Evolutionary conservation across 2,888 invertebrate genomes (phyloP), one percentile per base, ranked within the genome.

Genomic region (Mythimna impura): DNA sequence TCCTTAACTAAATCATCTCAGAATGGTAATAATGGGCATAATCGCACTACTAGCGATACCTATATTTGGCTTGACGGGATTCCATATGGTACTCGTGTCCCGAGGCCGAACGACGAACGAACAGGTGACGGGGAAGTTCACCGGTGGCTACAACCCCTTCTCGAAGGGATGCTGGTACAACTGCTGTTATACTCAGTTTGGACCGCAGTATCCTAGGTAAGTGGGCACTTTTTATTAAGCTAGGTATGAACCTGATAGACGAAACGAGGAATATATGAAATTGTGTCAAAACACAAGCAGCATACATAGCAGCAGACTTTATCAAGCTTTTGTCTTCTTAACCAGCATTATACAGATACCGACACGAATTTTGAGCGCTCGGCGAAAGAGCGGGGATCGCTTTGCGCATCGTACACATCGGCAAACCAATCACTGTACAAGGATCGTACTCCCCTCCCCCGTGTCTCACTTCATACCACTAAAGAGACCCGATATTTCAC

Each of bases 111-210:
- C 99, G 73, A 99, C 99, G 83, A 99, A 99, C 96, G 99, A 99
- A 96, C 99, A 99, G 97, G 99, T 99, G 80, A 99, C 99, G 22
- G 99, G 99, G 73, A 99, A 99, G 96, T 99, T 99, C 96, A 99
- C 99, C 91, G 99, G 99, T 71, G 99, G 99, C 55, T 99, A 99
- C 95, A 99, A 99, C 97, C 99, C 99, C 70, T 99, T 99, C 96
- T 99, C 99, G 7, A 97, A 98, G 90, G 99, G 99, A 47, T 99
- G 99, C 94, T 98, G 98, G 97, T 97, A 98, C 91, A 99, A 99
- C 95, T 99, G 99, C 95, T 98, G 98, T 93, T 98, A 99, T 92
- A 98, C 99, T 81, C 98, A 99, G 90, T 99, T 99, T 94, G 99
- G 99, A 84, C 99, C 99, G 71, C 99, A 99, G 95, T 99, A 98